phyloP scores from a whole-genome alignment of 92 coral and sea anemone species.

The Palythoa grandis region DNA sequence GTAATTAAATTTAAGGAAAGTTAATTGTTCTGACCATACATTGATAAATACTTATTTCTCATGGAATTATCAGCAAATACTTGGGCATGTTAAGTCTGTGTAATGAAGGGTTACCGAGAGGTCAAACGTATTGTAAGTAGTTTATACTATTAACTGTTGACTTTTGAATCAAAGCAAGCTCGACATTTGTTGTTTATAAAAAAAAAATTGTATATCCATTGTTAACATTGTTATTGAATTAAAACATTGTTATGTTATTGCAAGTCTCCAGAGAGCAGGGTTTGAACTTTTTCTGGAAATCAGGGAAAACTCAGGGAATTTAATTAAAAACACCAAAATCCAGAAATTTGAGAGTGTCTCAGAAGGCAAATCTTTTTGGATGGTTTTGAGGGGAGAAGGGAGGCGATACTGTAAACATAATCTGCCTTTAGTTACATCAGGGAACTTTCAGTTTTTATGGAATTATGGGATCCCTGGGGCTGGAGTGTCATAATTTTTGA shows the following conservation, averaged over 20 bases:
- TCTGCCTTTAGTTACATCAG: too few relatives aligned
- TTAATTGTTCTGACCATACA: neutral
- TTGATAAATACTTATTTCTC: neutral
- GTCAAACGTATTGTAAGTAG: neutral
- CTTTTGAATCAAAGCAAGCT: neutral
- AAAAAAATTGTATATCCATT: neutral
- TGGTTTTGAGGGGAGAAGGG: too few relatives aligned
- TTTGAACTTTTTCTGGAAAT: neutral
- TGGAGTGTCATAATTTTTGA: too few relatives aligned
- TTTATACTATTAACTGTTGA: neutral
- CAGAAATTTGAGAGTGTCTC: too few relatives aligned
- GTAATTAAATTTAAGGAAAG: neutral
- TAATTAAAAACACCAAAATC: too few relatives aligned
- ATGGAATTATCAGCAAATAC: neutral
- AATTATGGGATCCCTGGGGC: too few relatives aligned
- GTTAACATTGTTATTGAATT: neutral
- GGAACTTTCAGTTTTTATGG: too few relatives aligned
- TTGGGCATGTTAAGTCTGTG: neutral
- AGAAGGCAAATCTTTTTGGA: too few relatives aligned
- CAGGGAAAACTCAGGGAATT: neutral
- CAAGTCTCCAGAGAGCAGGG: neutral
- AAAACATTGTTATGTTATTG: neutral
- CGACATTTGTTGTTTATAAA: neutral
- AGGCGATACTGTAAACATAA: too few relatives aligned
- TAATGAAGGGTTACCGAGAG: neutral